Percentiles rank a stretch among this genome's conserved stretches.
Conservation (phyloP, 2,113 vertebrate genomes). For the Ia io region DNA sequence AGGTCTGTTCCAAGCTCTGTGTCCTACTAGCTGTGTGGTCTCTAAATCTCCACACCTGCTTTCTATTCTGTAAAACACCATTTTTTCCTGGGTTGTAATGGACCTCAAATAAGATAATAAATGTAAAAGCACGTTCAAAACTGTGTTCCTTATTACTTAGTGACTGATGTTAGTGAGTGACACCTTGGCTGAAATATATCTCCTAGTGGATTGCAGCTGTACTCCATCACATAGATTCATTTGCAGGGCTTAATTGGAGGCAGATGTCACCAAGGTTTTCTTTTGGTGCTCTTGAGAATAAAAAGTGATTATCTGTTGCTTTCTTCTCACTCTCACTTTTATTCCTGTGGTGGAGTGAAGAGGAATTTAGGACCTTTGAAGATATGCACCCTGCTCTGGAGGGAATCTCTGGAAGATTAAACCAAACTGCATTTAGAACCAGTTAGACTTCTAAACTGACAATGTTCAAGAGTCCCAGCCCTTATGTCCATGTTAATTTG, state of each 20-base stretch:
- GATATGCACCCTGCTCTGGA: not conserved
- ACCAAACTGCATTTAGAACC: not conserved
- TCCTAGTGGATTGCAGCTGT: slow-evolving; percentile 33
- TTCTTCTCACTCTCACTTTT: not conserved
- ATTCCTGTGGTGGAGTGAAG: not conserved
- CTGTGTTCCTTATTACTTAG: slow-evolving; percentile 56
- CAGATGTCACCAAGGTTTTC: slow-evolving; percentile 44
- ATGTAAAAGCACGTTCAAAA: slow-evolving; percentile 56
- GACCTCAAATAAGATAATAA: slow-evolving; percentile 62
- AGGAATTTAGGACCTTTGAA: not conserved
- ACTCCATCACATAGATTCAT: not conserved
- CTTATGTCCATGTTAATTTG: not conserved
- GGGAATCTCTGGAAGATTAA: not conserved
- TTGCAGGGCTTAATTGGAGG: slow-evolving; percentile 19
- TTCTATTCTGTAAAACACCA: slow-evolving; percentile 36
- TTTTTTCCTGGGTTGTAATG: slow-evolving; percentile 41
- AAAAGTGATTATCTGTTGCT: not conserved
- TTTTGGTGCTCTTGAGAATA: not conserved
- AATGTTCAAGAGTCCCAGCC: not conserved
- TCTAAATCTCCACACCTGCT: not conserved
- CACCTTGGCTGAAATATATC: slow-evolving; percentile 44
- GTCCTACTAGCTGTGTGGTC: slow-evolving; percentile 40
- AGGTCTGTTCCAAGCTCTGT: not conserved
- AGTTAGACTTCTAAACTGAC: not conserved
- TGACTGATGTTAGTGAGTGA: slow-evolving; percentile 51